Evolutionary conservation across 2,888 invertebrate species (phyloP).

Genomic region (Rhamphomyia laevipes): DNA sequence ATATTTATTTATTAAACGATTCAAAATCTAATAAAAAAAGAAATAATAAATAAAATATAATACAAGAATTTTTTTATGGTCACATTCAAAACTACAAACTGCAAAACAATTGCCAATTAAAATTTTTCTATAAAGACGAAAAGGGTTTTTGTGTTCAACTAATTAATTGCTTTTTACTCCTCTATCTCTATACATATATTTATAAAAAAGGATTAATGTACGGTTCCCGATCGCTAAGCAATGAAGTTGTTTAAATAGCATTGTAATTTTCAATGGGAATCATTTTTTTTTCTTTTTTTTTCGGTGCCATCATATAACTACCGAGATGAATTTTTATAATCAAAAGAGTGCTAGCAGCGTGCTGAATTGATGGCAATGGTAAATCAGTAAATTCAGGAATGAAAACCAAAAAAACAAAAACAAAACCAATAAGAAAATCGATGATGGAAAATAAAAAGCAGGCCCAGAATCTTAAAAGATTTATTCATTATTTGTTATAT

Average conservation of each 20-base stretch:
- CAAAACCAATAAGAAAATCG: no score
- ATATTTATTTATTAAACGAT: no score
- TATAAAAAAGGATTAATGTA: background rate
- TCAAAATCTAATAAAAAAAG: no score
- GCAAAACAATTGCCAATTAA: slow-evolving; percentile 32
- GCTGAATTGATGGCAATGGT: no score
- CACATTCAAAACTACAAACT: slow-evolving; percentile 18
- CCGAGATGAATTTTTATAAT: no score
- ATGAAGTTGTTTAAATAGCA: slow-evolving; percentile 6
- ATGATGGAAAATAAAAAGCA: background rate
- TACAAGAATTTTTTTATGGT: no score
- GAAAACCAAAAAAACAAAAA: background rate
- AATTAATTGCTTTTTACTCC: slow-evolving; percentile 31
- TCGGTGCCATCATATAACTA: no score
- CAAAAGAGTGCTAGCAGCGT: no score
- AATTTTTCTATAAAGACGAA: slow-evolving; percentile 25
- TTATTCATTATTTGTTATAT: background rate
- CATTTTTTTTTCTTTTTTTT: no score
- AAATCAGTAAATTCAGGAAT: background rate
- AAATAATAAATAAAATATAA: no score
- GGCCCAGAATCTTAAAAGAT: background rate
- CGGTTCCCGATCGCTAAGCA: background rate
- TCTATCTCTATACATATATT: slow-evolving; percentile 16
- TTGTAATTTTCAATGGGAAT: no score
- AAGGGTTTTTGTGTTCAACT: slow-evolving; percentile 28